phyloP scores from a whole-genome alignment of 2,797 vertebrate species.

The Clarias platycephalus region DNA sequence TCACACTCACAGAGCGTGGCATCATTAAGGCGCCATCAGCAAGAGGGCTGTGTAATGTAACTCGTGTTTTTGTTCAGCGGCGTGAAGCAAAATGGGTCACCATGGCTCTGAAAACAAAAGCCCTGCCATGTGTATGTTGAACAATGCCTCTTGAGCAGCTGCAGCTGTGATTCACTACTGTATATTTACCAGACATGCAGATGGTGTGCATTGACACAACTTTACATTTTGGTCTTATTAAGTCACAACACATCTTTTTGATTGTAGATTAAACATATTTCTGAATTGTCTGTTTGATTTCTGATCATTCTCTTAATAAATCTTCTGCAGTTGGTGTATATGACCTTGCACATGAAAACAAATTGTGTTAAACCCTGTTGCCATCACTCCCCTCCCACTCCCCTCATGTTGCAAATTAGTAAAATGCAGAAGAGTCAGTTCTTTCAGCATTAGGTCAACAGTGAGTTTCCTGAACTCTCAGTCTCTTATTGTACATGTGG shows the following conservation, averaged over 20 bases:
- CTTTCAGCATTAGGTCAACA: neutral
- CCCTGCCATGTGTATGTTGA: neutral
- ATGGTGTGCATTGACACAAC: neutral
- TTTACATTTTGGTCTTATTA: neutral
- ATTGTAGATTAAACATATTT: neutral
- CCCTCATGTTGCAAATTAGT: neutral
- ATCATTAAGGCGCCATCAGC: slow-evolving; percentile 10
- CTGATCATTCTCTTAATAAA: neutral
- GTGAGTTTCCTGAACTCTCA: neutral
- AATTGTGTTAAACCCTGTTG: neutral
- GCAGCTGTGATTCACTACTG: neutral
- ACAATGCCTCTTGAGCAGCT: slow-evolving; percentile 1
- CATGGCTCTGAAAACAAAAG: slow-evolving; percentile 34
- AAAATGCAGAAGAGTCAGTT: neutral
- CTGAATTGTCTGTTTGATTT: neutral
- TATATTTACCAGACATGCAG: slow-evolving; percentile 8
- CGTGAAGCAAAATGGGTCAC: slow-evolving; percentile 53
- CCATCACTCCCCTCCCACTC: neutral
- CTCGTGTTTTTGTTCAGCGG: slow-evolving; percentile 51
- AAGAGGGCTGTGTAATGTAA: slow-evolving; percentile 45
- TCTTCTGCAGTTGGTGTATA: neutral
- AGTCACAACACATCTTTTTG: neutral
- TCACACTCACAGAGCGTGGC: neutral
- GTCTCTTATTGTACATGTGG: neutral
- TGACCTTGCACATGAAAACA: neutral